Base-by-base conservation (phyloP, 2,797 vertebrate genomes). In the Antennarius maculatus region DNA sequence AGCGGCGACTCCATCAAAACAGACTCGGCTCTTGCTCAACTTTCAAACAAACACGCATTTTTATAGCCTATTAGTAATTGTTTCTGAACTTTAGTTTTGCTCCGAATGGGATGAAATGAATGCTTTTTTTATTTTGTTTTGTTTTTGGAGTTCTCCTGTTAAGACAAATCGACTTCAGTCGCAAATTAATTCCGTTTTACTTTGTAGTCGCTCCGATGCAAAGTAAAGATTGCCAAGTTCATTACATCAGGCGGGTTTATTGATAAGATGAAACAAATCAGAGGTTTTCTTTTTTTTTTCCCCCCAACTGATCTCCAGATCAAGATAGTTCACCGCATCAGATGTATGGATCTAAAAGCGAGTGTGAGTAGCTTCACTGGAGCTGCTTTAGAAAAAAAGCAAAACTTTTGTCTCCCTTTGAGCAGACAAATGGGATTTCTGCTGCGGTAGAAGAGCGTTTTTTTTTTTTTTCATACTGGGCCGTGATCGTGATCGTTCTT, bases 1-100 rank as follows among this genome's bases (percentile, higher is more conserved):
- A 65, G 54, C 60, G 1, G 27, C 1, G 51, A 56, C 64, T 62
- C 2, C 39, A 77, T 59, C 41, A 71, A 75, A 86, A 73, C 66
- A 74, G 62, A 84, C 79, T 74, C 80, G 76, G 76, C 71, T 86
- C 80, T 72, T 67, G 50, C 54, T 41, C 56, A 50, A 53, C 31
- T 34, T 34, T 8, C 31, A 34, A 23, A 34, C 31, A 5, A 34
- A 8, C 31, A 34, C 31, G 31, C 31, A 8, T 34, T 8, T 23
- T 34, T 5, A 34, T 8, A 34, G 5, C 31, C 31, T 34, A 34
- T 34, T 34, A 34, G 31, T 34, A 5, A 8, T 34, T 8, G 31
- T 34, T 8, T 34, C 31, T 3, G 5, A 34, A 34, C 31, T 34
- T 5, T 8, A 34, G 31, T 34, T 34, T 34, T 8, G 5, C 31